Evolutionary conservation across 2,113 vertebrate species (phyloP).

Genomic region (Pedionomus torquatus): DNA sequence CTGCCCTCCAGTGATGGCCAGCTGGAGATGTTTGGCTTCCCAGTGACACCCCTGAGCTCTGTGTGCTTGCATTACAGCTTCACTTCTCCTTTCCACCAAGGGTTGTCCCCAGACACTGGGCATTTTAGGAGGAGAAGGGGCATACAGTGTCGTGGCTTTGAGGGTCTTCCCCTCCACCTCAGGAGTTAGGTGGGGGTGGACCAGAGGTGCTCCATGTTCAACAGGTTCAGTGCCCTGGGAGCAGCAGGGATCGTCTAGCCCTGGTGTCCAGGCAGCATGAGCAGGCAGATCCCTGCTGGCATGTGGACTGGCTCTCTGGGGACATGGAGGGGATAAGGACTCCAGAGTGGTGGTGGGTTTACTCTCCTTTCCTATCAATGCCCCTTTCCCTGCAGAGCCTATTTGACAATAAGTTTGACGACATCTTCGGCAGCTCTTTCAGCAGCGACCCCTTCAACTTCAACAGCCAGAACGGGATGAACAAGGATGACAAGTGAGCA

Average conservation of each 20-base stretch:
- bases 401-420: conserved; percentile 91
- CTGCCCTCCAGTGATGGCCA: conserved; percentile 4
- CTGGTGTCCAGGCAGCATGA: rapidly evolving
- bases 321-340: background rate
- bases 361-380: background rate
- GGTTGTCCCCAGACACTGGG: background rate
- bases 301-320: rapidly evolving
- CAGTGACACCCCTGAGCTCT: background rate
- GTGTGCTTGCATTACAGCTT: background rate
- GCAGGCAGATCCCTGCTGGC: background rate
- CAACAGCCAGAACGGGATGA: conserved; percentile 93
- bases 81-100: background rate
- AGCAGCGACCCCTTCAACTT: conserved; percentile 93
- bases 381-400: conserved; percentile 71
- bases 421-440: conserved; percentile 91
- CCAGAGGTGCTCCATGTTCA: background rate
- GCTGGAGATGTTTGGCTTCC: background rate
- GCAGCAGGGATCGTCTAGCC: background rate
- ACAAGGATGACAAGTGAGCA: conserved; percentile 92
- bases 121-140: rapidly evolving
- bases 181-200: background rate
- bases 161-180: background rate
- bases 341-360: background rate
- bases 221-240: background rate
- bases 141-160: rapidly evolving